Conservation (phyloP, 2,113 vertebrate genomes). For the Grantiella picta region DNA sequence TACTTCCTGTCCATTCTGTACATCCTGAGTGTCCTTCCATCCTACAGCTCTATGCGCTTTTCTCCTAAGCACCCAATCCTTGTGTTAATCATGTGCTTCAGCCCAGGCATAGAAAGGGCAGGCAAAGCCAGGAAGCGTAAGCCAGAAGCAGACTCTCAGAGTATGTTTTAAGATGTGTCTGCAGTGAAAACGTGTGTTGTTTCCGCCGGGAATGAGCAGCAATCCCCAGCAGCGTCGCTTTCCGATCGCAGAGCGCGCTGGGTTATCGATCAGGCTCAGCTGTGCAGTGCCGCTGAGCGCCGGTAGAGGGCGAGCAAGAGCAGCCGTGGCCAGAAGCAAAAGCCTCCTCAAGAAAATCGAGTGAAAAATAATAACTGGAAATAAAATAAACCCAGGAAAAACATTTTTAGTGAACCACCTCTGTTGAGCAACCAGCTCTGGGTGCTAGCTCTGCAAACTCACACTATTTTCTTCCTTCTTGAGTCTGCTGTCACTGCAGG, state of each 20-base stretch:
- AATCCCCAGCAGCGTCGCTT: not conserved
- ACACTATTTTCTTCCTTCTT: not conserved
- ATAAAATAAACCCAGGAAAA: constrained; percentile 15
- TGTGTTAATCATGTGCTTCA: not conserved
- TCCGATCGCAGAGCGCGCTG: not conserved
- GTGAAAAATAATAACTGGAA: not conserved
- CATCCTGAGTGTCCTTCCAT: not conserved
- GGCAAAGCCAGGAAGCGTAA: not conserved
- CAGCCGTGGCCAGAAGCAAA: constrained; percentile 60
- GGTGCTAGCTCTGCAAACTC: not conserved
- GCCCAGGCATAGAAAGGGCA: not conserved
- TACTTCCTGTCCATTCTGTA: not conserved
- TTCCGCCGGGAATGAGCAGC: not conserved
- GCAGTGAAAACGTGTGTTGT: not conserved
- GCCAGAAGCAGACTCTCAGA: not conserved
- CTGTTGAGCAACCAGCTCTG: not conserved
- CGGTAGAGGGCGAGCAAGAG: constrained; percentile 88
- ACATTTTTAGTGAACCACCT: not conserved
- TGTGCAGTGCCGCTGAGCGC: constrained; percentile 60
- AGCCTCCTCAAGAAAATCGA: not conserved
- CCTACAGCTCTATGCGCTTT: not conserved
- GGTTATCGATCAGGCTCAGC: not conserved
- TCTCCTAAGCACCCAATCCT: not conserved
- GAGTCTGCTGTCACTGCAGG: not conserved
- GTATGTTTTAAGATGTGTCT: not conserved